Evolutionary conservation across 2,888 invertebrate species (phyloP).

Genomic region (Eueremaeus valkanovi): DNA sequence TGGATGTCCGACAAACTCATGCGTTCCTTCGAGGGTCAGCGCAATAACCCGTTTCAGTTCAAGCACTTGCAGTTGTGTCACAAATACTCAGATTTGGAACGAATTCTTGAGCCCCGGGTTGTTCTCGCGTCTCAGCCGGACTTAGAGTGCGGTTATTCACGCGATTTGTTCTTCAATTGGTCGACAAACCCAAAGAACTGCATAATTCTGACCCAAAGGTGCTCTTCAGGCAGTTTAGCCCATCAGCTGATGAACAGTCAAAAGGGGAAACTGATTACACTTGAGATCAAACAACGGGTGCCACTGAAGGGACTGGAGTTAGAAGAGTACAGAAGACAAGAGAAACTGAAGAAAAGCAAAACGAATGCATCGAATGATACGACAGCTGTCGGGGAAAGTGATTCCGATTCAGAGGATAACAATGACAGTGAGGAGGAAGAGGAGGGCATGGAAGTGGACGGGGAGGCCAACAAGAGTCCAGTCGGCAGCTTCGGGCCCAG

Average conservation of each 20-base stretch:
- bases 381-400: slow-evolving; percentile 46
- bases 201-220: slow-evolving; percentile 78
- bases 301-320: slow-evolving; percentile 59
- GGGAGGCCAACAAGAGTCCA: neutral
- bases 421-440: slow-evolving; percentile 67
- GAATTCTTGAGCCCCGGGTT: slow-evolving; percentile 86
- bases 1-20: slow-evolving; percentile 99
- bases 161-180: slow-evolving; percentile 93
- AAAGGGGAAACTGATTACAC: slow-evolving; percentile 36
- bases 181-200: slow-evolving; percentile 85
- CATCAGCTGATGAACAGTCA: slow-evolving; percentile 57
- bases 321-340: slow-evolving; percentile 56
- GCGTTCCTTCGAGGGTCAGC: slow-evolving; percentile 57
- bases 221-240: slow-evolving; percentile 60
- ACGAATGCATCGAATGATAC: neutral
- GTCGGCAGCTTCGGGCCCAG: neutral
- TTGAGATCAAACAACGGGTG: slow-evolving; percentile 56
- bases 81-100: slow-evolving; percentile 73
- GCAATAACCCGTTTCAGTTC: slow-evolving; percentile 83
- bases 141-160: slow-evolving; percentile 88
- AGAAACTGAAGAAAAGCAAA: slow-evolving; percentile 52
- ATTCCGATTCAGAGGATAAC: slow-evolving; percentile 65
- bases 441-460: slow-evolving; percentile 66
- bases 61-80: slow-evolving; percentile 91
- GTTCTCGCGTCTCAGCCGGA: slow-evolving; percentile 92